Conservation (phyloP, 2,113 vertebrate genomes). For the Vidua chalybeata region DNA sequence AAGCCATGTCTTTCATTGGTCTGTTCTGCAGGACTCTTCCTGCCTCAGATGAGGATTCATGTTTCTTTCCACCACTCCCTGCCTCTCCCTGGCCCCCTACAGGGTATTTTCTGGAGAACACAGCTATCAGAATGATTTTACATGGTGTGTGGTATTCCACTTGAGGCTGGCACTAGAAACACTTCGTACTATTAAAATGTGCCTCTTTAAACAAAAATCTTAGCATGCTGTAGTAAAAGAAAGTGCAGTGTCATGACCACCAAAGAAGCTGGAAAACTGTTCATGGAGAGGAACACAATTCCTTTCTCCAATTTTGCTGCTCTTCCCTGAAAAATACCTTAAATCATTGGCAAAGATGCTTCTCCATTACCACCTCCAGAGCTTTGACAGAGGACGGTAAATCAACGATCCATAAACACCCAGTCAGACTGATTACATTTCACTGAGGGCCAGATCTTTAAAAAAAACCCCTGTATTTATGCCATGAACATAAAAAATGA, state of each 20-base stretch:
- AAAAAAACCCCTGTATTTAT: neutral
- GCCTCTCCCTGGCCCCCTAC: neutral
- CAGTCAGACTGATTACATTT: neutral
- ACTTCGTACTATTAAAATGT: neutral
- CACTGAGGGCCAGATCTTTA: neutral
- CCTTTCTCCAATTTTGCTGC: neutral
- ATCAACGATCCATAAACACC: neutral
- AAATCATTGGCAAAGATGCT: rapidly evolving
- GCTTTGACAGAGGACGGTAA: neutral
- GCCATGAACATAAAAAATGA: neutral
- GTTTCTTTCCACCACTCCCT: neutral
- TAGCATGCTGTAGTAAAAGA: neutral
- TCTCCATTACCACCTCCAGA: neutral
- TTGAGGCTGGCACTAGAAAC: neutral
- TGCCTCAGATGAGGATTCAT: neutral
- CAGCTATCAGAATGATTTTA: neutral
- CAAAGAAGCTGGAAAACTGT: neutral
- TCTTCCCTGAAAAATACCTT: neutral
- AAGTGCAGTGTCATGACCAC: neutral
- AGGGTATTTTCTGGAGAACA: neutral
- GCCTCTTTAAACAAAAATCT: neutral
- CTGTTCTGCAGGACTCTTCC: neutral
- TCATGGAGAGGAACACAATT: neutral
- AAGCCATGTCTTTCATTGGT: neutral
- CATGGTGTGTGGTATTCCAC: neutral